Percentiles rank a stretch among this genome's conserved stretches.
Conservation (phyloP, 1,140 invertebrate species). For the Lepidurus packardi region DNA sequence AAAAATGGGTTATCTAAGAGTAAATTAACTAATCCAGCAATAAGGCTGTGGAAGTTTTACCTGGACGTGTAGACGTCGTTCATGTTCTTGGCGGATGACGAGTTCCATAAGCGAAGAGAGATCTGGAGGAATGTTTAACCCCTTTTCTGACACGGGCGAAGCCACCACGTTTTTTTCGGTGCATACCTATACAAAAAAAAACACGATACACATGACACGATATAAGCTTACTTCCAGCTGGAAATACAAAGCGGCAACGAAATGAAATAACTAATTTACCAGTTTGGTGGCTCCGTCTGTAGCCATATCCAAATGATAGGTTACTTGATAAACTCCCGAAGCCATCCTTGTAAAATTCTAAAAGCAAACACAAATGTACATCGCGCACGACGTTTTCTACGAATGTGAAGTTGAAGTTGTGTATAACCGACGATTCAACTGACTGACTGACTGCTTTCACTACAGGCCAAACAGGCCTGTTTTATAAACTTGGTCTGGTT, state of each 20-base stretch:
- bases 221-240: not conserved
- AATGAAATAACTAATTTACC: not conserved
- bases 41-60: not conserved
- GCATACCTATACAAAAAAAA: not conserved
- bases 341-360: not conserved
- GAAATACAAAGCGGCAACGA: not conserved
- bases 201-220: not conserved
- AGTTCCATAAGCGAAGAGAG: not conserved
- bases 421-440: too few species aligned
- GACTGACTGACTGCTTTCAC: too few species aligned
- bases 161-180: not conserved
- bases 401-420: not conserved
- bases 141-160: not conserved
- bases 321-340: not conserved
- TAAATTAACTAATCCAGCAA: too few species aligned
- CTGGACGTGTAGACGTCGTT: not conserved
- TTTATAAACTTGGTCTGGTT: too few species aligned
- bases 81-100: not conserved
- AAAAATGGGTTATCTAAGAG: too few species aligned
- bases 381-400: not conserved
- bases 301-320: not conserved
- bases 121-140: not conserved
- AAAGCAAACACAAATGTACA: not conserved
- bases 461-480: too few species aligned
- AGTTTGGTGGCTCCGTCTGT: not conserved